These are phyloP conservation scores for Himalopsyche japonica DNA, from an alignment of 2,888 invertebrate species.

Conservation along the genomic window DNA sequence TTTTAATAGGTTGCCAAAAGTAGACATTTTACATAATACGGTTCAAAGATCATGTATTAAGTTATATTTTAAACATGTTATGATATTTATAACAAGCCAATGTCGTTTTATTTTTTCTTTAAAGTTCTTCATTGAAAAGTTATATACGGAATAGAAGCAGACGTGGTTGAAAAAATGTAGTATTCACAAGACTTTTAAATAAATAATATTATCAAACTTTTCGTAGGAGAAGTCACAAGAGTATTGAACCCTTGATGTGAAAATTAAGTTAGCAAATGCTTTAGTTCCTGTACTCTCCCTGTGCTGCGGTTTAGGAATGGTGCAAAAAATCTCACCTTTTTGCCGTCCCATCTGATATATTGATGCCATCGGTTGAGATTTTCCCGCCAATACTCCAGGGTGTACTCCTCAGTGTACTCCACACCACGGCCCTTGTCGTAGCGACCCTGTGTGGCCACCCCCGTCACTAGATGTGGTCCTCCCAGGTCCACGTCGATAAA, in stretches of 20 bases:
- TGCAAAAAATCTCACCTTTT: slow-evolving; percentile 58
- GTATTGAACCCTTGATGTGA: not conserved
- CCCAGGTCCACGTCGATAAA: slow-evolving; percentile 67
- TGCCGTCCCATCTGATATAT: slow-evolving; percentile 68
- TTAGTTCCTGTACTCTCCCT: not conserved
- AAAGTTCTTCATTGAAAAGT: too few relatives aligned
- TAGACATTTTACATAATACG: too few relatives aligned
- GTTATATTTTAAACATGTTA: too few relatives aligned
- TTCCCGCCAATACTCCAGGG: slow-evolving; percentile 69
- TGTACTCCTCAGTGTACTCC: slow-evolving; percentile 74
- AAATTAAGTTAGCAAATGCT: not conserved
- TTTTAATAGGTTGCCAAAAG: too few relatives aligned
- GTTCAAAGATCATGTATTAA: too few relatives aligned
- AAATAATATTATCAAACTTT: too few relatives aligned
- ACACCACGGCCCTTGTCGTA: slow-evolving; percentile 74
- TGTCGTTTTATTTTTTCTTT: too few relatives aligned
- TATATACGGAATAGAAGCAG: too few relatives aligned
- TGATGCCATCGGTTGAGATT: slow-evolving; percentile 65
- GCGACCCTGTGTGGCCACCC: slow-evolving; percentile 78
- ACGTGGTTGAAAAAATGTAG: too few relatives aligned
- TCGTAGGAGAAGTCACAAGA: too few relatives aligned
- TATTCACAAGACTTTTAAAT: too few relatives aligned
- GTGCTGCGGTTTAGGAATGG: not conserved
- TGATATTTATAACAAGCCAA: too few relatives aligned
- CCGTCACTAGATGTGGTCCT: slow-evolving; percentile 66